These are phyloP conservation scores for Ypsolopha scabrella DNA, from an alignment of 2,888 invertebrate species.

Conservation along the genomic window DNA sequence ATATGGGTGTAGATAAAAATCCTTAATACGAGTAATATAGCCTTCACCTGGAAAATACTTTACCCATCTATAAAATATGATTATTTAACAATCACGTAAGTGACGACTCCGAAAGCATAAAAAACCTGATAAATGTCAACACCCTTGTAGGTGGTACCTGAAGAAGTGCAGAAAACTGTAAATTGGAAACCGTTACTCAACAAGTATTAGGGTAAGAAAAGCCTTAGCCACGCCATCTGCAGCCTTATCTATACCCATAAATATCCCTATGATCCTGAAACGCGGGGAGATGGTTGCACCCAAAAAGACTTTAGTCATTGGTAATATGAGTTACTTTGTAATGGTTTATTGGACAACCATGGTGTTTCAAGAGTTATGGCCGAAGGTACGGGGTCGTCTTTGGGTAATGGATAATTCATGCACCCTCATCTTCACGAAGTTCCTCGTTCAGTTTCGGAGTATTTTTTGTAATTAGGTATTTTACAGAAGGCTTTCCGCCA, in stretches of 20 bases:
- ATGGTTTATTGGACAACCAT: too few species aligned
- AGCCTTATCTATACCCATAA: constrained; percentile 64
- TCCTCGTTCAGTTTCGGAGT: constrained; percentile 26
- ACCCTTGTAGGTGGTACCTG: neutral
- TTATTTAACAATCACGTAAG: too few species aligned
- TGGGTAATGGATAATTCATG: constrained; percentile 65
- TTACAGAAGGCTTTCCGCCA: constrained; percentile 10
- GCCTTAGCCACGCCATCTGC: constrained; percentile 61
- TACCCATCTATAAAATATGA: too few species aligned
- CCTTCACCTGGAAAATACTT: too few species aligned
- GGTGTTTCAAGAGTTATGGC: neutral
- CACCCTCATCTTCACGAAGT: constrained; percentile 51
- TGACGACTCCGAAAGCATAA: too few species aligned
- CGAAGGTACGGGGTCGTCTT: constrained; percentile 13
- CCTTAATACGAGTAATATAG: too few species aligned
- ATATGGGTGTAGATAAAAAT: too few species aligned
- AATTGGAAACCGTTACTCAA: constrained; percentile 68
- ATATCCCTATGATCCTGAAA: constrained; percentile 34
- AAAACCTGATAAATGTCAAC: neutral
- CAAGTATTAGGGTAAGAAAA: constrained; percentile 66
- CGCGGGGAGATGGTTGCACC: neutral
- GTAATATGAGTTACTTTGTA: too few species aligned
- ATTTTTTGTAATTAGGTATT: constrained; percentile 49
- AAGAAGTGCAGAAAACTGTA: constrained; percentile 52
- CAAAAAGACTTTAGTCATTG: too few species aligned